phyloP scores from a whole-genome alignment of 2,113 vertebrate species.

The Entelurus aequoreus region DNA sequence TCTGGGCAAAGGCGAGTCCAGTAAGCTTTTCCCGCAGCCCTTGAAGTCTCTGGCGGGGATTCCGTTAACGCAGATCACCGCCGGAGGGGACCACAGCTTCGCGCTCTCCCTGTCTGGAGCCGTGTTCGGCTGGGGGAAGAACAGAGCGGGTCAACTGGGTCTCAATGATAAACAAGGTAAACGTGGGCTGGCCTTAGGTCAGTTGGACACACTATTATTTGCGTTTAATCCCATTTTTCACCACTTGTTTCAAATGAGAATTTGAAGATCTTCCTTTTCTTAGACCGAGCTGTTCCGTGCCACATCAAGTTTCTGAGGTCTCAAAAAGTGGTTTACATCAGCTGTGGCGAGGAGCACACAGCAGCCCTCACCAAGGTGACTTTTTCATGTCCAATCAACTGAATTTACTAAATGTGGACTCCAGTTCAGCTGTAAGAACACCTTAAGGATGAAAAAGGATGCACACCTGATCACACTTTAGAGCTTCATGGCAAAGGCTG shows the following conservation, averaged over 20 bases:
- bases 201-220: too few species aligned
- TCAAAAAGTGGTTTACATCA: slow-evolving; percentile 95
- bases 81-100: slow-evolving; percentile 84
- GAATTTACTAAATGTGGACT: too few species aligned
- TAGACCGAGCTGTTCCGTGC: slow-evolving; percentile 92
- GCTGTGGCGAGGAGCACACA: slow-evolving; percentile 89
- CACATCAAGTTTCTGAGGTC: slow-evolving; percentile 91
- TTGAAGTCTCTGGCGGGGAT: slow-evolving; percentile 78
- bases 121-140: slow-evolving; percentile 90
- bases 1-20: slow-evolving; percentile 61
- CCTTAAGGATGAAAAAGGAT: too few species aligned
- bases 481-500: too few species aligned
- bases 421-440: too few species aligned
- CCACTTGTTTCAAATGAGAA: not conserved
- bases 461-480: too few species aligned
- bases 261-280: not conserved
- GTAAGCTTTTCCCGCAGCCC: slow-evolving; percentile 64
- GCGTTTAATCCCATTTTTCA: not conserved
- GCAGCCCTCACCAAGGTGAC: slow-evolving; percentile 92
- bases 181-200: too few species aligned
- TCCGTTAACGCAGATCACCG: slow-evolving; percentile 81
- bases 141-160: slow-evolving; percentile 85
- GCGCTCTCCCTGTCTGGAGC: slow-evolving; percentile 84
- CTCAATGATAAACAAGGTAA: slow-evolving; percentile 82
- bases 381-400: not conserved